phyloP scores from a whole-genome alignment of 2,888 invertebrate species.

The Mythimna vitellina region DNA sequence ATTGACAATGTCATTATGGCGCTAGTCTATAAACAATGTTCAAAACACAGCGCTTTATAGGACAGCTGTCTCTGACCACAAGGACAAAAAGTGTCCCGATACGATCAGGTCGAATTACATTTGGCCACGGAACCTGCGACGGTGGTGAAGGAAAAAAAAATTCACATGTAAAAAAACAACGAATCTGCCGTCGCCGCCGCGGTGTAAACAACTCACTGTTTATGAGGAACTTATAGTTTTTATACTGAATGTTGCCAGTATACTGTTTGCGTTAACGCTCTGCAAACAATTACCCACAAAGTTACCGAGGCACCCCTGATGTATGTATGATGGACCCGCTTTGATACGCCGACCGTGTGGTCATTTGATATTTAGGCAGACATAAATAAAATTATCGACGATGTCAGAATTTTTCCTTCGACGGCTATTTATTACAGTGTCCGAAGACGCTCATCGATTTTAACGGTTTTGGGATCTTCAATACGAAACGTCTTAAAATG shows the following conservation, averaged over 20 bases:
- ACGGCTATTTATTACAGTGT: constrained; percentile 64
- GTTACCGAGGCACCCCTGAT: constrained; percentile 63
- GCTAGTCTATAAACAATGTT: constrained; percentile 83
- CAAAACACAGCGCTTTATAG: constrained; percentile 79
- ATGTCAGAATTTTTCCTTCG: constrained; percentile 67
- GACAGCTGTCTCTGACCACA: constrained; percentile 89
- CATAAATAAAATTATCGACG: constrained; percentile 80
- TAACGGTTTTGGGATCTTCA: constrained; percentile 66
- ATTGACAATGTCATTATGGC: constrained; percentile 71
- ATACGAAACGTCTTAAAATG: constrained; percentile 59
- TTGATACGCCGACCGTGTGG: constrained; percentile 73
- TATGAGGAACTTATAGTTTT: constrained; percentile 79
- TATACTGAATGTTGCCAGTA: constrained; percentile 68
- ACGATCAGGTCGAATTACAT: constrained; percentile 89
- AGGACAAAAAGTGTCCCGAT: constrained; percentile 87
- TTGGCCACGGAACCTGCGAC: constrained; percentile 80
- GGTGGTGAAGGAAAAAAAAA: constrained; percentile 80
- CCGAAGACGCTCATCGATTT: constrained; percentile 67
- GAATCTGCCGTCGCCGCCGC: constrained; percentile 72
- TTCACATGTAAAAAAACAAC: constrained; percentile 72
- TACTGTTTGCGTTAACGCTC: constrained; percentile 72
- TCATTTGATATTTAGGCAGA: constrained; percentile 70
- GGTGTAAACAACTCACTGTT: constrained; percentile 83
- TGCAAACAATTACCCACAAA: constrained; percentile 71
- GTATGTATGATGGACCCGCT: constrained; percentile 66